Conservation (phyloP, 1,140 invertebrate genomes). For the Augochlora pura region DNA sequence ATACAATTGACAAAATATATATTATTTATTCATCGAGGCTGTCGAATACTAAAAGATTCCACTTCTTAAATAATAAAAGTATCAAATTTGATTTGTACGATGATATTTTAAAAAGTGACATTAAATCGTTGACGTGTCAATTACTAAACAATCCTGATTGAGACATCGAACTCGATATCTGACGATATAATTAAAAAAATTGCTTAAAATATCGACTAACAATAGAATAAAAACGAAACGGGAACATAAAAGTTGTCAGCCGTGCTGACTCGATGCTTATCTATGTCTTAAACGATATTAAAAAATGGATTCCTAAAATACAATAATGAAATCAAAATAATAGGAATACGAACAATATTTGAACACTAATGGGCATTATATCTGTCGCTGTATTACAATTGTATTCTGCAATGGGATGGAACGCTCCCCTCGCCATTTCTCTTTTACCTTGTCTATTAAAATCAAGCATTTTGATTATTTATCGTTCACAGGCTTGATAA, state of each 20-base stretch:
- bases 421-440: constrained; percentile 2
- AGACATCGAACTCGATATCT: neutral
- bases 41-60: neutral
- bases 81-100: no score
- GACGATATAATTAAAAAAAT: neutral
- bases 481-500: constrained; percentile 39
- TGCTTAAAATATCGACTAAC: constrained; percentile 5
- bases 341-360: neutral
- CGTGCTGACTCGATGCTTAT: no score
- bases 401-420: neutral
- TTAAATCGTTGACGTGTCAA: neutral
- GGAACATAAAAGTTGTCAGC: constrained; percentile 13
- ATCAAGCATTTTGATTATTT: constrained; percentile 3
- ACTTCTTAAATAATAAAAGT: neutral
- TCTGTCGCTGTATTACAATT: neutral
- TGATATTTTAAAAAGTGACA: neutral
- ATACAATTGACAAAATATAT: neutral
- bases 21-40: neutral
- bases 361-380: neutral
- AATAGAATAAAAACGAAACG: neutral
- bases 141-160: neutral
- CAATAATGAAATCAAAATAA: neutral
- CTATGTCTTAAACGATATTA: neutral
- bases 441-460: constrained; percentile 10
- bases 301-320: neutral